Evolutionary conservation across 2,888 invertebrate species (phyloP).

Genomic region (Ophonus ardosiacus): DNA sequence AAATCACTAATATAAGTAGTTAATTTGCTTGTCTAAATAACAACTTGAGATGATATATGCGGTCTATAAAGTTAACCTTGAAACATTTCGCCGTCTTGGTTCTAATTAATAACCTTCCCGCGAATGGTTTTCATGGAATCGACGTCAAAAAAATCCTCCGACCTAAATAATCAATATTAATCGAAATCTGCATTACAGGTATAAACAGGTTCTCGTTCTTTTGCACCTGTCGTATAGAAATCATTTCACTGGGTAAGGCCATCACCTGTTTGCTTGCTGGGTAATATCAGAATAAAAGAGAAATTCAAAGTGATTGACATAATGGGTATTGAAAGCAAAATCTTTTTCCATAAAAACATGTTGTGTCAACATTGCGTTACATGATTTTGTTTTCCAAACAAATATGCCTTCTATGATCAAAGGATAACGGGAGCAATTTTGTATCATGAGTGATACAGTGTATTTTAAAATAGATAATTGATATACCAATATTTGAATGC

Average conservation of each 20-base stretch:
- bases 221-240: conserved; percentile 18
- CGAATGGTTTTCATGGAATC: neutral
- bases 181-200: neutral
- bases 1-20: neutral
- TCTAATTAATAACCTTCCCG: neutral
- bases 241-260: neutral
- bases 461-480: too few relatives aligned
- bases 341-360: conserved; percentile 3
- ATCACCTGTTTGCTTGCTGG: neutral
- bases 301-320: conserved; percentile 20
- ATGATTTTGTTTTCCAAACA: neutral
- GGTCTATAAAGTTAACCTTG: neutral
- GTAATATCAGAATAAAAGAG: neutral
- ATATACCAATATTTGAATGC: too few relatives aligned
- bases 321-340: conserved; percentile 10
- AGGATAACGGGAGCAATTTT: neutral
- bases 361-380: neutral
- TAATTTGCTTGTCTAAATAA: neutral
- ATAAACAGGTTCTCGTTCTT: conserved; percentile 5
- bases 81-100: neutral
- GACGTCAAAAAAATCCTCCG: neutral
- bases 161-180: conserved; percentile 6
- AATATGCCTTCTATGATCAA: neutral
- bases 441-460: too few relatives aligned
- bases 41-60: neutral